phyloP scores from a whole-genome alignment of 2,797 vertebrate species.

The Rhyacichthys aspro region DNA sequence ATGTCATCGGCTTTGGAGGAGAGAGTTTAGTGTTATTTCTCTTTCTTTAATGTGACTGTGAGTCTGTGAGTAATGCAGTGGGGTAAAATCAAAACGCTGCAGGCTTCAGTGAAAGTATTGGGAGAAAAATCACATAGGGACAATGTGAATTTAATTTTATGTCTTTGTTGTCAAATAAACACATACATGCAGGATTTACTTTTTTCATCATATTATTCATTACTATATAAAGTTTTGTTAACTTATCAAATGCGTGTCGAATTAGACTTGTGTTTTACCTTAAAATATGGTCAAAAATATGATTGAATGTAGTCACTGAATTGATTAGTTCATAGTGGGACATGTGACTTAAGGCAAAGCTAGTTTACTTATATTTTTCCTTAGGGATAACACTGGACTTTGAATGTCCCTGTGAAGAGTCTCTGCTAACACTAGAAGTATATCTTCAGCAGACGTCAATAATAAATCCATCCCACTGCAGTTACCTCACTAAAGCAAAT shows the following conservation, averaged over 20 bases:
- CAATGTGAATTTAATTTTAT: neutral
- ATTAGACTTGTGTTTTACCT: too few relatives aligned
- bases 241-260: too few relatives aligned
- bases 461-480: constrained; percentile 1
- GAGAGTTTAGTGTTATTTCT: constrained; percentile 19
- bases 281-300: too few relatives aligned
- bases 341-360: too few relatives aligned
- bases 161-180: constrained; percentile 2
- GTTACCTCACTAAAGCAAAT: neutral
- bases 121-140: neutral
- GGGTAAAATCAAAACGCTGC: constrained; percentile 15
- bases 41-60: constrained; percentile 24
- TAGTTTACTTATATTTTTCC: too few relatives aligned
- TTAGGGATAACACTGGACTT: neutral
- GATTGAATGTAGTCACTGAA: too few relatives aligned
- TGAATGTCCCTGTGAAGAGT: neutral
- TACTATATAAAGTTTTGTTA: too few relatives aligned
- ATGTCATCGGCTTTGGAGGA: constrained; percentile 1
- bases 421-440: neutral
- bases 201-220: too few relatives aligned
- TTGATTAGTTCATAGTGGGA: too few relatives aligned
- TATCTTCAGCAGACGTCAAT: neutral
- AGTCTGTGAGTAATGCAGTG: constrained; percentile 19
- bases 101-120: constrained; percentile 6
- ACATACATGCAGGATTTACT: too few relatives aligned